These are phyloP conservation scores for Saimiri boliviensis DNA, from an alignment of 2,113 vertebrate genomes.

Conservation along the genomic window DNA sequence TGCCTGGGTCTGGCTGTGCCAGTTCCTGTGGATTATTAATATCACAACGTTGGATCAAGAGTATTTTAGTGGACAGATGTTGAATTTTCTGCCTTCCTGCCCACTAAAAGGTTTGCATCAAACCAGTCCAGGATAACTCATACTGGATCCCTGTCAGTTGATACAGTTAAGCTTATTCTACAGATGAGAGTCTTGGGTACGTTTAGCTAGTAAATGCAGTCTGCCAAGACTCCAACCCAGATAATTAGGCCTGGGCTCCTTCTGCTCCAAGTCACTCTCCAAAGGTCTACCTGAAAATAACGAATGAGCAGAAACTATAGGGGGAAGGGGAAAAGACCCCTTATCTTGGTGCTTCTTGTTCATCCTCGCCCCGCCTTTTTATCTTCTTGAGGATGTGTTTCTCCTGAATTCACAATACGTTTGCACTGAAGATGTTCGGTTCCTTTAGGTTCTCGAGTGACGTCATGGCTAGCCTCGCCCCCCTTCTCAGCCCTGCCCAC, in stretches of 20 bases:
- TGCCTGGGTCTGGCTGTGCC: neutral
- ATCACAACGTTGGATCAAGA: neutral
- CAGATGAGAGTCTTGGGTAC: neutral
- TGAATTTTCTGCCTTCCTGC: neutral
- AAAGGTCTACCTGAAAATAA: neutral
- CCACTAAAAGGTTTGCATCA: neutral
- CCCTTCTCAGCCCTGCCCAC: neutral
- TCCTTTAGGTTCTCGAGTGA: slow-evolving; percentile 34
- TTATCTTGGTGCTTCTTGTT: neutral
- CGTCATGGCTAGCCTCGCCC: neutral
- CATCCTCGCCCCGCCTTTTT: neutral
- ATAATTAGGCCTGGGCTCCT: neutral
- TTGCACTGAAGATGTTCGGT: neutral
- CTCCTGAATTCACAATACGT: neutral
- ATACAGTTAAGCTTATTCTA: slow-evolving; percentile 5
- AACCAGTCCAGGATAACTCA: neutral
- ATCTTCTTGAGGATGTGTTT: neutral
- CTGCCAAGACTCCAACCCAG: neutral
- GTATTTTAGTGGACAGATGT: neutral
- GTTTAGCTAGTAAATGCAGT: neutral
- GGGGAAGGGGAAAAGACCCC: neutral
- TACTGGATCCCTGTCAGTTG: neutral
- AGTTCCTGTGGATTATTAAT: neutral
- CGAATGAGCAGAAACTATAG: neutral
- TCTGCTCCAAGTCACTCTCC: neutral